Base-by-base conservation (phyloP, 2,113 vertebrate species). In the Ascaphus truei region DNA sequence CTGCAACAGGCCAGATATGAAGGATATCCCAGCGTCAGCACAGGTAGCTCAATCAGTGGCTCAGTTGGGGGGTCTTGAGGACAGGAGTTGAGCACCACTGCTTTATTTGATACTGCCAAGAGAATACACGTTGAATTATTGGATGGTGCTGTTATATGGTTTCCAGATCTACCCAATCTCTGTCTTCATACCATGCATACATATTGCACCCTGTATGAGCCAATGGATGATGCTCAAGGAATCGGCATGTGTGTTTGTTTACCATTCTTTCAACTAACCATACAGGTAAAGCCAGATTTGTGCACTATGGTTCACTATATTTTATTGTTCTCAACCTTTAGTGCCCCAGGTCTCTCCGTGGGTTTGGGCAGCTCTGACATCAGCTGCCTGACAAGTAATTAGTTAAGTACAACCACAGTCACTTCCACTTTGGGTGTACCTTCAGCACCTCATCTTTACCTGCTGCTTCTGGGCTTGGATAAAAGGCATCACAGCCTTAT, bases 241-340 rank as follows among this genome's bases (percentile, higher is more conserved):
- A n/a, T 41, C 39, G 22, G 16, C 39, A 16, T n/a, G 10, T n/a
- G 10, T 47, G 39, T 34, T 48, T 48, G 12, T 34, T 50, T 51
- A n/a, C 25, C 22, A 13, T 60, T 51, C 31, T 52, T 3, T 4
- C 25, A 69, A 69, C 66, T 45, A 51, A 45, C 33, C 33, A n/a
- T 69, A 60, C 66, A 60, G 66, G 66, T 69, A 50, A 22, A 69
- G 43, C 66, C 37, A 33, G 66, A 60, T 69, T 22, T 13, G 12
- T 27, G 30, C n/a, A 23, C 11, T 18, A 36, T 36, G 23, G 30
- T 20, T 34, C 53, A 61, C 22, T 30, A 20, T 29, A 20, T 18
- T n/a, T 7, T 57, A 57, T 34, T 57, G 30, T 57, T 57, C 22
- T 12, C 11, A 16, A 57, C 34, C n/a, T 7, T 45, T 11, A 15